Conservation (phyloP, 2,797 vertebrate species). For the Arremon brunneinucha region DNA sequence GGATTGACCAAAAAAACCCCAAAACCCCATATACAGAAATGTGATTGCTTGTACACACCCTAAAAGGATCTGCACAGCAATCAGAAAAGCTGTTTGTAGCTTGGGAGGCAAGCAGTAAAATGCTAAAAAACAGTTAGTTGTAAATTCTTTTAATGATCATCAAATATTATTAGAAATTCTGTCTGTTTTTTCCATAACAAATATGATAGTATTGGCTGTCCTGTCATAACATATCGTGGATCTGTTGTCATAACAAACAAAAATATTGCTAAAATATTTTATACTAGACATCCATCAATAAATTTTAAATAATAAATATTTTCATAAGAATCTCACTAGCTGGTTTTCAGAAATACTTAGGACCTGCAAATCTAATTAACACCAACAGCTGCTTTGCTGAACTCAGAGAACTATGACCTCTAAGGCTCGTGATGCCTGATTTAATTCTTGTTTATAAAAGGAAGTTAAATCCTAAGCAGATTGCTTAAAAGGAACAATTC, state of each 20-base stretch:
- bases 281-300: not conserved
- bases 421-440: not conserved
- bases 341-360: not conserved
- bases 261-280: not conserved
- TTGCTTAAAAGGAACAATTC: not conserved
- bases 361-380: not conserved
- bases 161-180: not conserved
- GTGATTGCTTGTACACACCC: not conserved
- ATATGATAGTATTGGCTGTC: not conserved
- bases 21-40: not conserved
- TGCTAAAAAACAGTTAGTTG: not conserved
- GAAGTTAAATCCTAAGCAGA: not conserved
- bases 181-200: not conserved
- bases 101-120: not conserved
- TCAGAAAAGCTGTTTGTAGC: not conserved
- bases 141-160: not conserved
- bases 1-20: not conserved
- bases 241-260: not conserved
- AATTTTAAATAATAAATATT: not conserved
- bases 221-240: not conserved
- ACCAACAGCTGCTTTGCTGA: not conserved
- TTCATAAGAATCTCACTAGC: not conserved
- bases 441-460: not conserved
- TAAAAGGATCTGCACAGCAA: not conserved
- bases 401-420: not conserved